Conservation (phyloP, 2,797 vertebrate species). For the Syngnathus acus region DNA sequence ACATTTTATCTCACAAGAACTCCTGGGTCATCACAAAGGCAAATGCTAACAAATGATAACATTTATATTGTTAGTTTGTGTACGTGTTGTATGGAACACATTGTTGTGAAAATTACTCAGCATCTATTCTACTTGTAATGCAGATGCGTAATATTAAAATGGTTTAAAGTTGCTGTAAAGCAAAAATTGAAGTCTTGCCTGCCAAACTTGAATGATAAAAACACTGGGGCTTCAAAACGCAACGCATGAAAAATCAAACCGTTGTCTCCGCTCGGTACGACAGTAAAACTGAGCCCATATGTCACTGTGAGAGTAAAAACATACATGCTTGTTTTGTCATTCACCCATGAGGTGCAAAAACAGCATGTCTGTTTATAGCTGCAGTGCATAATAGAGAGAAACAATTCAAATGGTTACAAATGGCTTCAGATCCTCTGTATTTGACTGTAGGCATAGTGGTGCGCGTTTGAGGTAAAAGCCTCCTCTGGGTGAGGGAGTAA, state of each 20-base stretch:
- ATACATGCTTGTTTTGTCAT: slow-evolving; percentile 30
- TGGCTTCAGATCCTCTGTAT: slow-evolving; percentile 46
- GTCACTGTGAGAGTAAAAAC: slow-evolving; percentile 22
- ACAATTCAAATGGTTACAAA: slow-evolving; percentile 60
- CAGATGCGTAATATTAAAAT: background rate
- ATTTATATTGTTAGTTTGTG: background rate
- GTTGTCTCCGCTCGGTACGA: background rate
- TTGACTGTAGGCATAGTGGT: slow-evolving; percentile 43
- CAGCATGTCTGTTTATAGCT: slow-evolving; percentile 33
- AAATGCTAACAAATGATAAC: slow-evolving; percentile 28
- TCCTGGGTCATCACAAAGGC: slow-evolving; percentile 26
- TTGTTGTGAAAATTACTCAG: background rate
- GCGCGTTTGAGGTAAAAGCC: slow-evolving; percentile 59
- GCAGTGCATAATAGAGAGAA: slow-evolving; percentile 43
- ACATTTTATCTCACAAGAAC: slow-evolving; percentile 60
- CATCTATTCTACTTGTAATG: background rate
- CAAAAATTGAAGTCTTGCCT: no score
- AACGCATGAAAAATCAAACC: background rate
- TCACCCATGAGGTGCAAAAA: slow-evolving; percentile 38
- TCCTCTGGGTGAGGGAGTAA: slow-evolving; percentile 58
- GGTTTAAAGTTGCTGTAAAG: background rate
- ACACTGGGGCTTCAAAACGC: background rate
- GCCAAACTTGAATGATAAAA: background rate
- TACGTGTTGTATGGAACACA: background rate
- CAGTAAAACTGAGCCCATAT: slow-evolving; percentile 11